These are phyloP conservation scores for Zelleria hepariella DNA, from an alignment of 2,888 invertebrate genomes.

Conservation along the genomic window DNA sequence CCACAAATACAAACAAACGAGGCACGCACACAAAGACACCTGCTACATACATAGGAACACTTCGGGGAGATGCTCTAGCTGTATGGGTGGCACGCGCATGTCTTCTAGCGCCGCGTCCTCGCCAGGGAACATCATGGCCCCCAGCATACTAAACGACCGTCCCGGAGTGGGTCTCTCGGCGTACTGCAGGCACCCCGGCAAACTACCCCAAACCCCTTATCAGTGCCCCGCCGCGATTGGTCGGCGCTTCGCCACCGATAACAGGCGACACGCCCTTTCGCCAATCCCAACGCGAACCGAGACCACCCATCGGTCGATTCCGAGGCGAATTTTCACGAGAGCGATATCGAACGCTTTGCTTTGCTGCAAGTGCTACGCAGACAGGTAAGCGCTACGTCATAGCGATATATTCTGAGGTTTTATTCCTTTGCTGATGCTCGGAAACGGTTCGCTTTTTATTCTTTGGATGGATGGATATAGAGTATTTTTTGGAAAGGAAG, in stretches of 20 bases:
- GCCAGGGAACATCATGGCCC: slow-evolving; percentile 67
- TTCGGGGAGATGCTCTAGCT: slow-evolving; percentile 80
- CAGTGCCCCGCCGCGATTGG: slow-evolving; percentile 48
- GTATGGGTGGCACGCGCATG: slow-evolving; percentile 81
- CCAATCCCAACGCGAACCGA: slow-evolving; percentile 42
- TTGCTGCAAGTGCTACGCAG: slow-evolving; percentile 35
- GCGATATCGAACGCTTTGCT: slow-evolving; percentile 53
- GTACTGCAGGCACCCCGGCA: slow-evolving; percentile 55
- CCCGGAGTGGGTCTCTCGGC: slow-evolving; percentile 44
- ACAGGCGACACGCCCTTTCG: slow-evolving; percentile 60
- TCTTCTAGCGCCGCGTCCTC: slow-evolving; percentile 59
- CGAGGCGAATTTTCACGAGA: slow-evolving; percentile 44
- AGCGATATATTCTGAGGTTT: background rate
- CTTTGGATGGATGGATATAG: background rate
- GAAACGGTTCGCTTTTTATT: background rate
- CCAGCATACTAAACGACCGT: slow-evolving; percentile 58
- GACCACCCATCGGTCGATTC: slow-evolving; percentile 65
- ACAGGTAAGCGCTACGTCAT: slow-evolving; percentile 23
- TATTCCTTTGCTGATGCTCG: background rate
- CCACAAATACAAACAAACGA: background rate
- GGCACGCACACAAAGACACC: slow-evolving; percentile 5
- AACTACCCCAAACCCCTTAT: slow-evolving; percentile 63
- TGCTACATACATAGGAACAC: slow-evolving; percentile 78
- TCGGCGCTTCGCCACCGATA: slow-evolving; percentile 42
- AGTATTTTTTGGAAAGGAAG: background rate